Conservation (phyloP, 2,888 invertebrate genomes). For the Aproaerema taeniolella region DNA sequence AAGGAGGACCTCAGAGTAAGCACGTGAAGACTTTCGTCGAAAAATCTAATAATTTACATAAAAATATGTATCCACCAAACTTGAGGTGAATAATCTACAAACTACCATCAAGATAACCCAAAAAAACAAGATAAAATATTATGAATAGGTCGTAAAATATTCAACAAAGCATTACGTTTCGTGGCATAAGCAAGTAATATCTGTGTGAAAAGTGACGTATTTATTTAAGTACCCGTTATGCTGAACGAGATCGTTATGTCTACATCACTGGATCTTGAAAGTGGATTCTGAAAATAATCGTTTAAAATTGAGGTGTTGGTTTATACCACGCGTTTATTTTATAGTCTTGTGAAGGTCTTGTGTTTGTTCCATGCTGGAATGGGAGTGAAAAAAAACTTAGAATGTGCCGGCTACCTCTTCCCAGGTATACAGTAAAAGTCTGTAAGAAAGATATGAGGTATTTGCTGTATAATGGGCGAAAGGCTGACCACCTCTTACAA, state of each 20-base stretch:
- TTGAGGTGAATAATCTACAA: neutral
- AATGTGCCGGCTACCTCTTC: too few species aligned
- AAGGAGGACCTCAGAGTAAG: too few species aligned
- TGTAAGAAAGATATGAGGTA: too few species aligned
- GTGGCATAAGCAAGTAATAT: slow-evolving; percentile 28
- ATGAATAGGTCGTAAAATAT: slow-evolving; percentile 42
- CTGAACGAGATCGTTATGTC: slow-evolving; percentile 1
- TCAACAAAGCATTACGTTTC: slow-evolving; percentile 32
- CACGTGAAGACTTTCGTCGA: too few species aligned
- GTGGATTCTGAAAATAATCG: neutral
- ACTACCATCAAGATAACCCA: neutral
- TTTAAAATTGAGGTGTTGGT: neutral
- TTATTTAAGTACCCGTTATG: slow-evolving; percentile 42
- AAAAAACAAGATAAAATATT: slow-evolving; percentile 39
- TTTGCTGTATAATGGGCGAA: too few species aligned
- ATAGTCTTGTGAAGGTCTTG: neutral
- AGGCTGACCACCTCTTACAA: too few species aligned
- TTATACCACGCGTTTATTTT: neutral
- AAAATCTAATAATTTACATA: too few species aligned
- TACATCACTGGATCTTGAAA: slow-evolving; percentile 3
- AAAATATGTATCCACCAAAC: too few species aligned
- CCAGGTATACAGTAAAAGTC: too few species aligned
- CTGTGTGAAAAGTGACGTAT: slow-evolving; percentile 33
- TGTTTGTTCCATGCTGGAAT: too few species aligned
- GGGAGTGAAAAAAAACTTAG: too few species aligned